A percentile compares a stretch with the other conserved stretches of the same genome.
These are phyloP conservation scores for Delphinus delphis DNA, from an alignment of 2,113 vertebrate genomes.

Conservation along the genomic window DNA sequence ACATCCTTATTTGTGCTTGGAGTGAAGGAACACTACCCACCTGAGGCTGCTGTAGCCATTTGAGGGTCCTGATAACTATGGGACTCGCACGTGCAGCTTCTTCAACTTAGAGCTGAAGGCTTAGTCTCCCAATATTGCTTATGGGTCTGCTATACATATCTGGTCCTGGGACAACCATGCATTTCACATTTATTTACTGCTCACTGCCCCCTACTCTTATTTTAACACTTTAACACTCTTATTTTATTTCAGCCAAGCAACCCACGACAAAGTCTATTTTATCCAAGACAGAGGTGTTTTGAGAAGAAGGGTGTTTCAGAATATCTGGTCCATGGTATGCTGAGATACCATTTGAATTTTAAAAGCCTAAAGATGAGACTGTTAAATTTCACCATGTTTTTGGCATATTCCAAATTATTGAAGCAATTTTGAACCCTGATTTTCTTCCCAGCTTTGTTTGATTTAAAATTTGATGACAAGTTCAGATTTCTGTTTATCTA, in stretches of 20 bases:
- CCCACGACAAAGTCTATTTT: not conserved
- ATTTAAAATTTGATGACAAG: conserved; percentile 2
- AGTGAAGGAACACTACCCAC: not conserved
- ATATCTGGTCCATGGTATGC: not conserved
- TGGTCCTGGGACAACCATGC: not conserved
- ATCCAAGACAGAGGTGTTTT: not conserved
- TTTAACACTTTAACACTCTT: not conserved
- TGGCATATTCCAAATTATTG: not conserved
- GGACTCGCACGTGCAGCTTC: not conserved
- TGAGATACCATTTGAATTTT: not conserved
- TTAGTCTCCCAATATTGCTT: not conserved
- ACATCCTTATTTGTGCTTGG: not conserved
- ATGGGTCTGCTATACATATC: not conserved
- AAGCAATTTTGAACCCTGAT: not conserved
- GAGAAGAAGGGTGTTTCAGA: not conserved
- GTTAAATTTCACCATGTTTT: not conserved
- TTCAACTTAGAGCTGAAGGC: not conserved
- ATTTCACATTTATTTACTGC: not conserved
- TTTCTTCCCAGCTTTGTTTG: not conserved
- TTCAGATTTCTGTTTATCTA: not conserved
- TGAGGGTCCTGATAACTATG: not conserved
- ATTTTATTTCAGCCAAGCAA: not conserved
- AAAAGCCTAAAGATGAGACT: not conserved
- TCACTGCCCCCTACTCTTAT: not conserved
- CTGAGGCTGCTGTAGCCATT: not conserved